A percentile compares a stretch with the other conserved stretches of the same genome.
Conservation (phyloP, 1,140 invertebrate genomes). For the Lutraria rhynchaena region DNA sequence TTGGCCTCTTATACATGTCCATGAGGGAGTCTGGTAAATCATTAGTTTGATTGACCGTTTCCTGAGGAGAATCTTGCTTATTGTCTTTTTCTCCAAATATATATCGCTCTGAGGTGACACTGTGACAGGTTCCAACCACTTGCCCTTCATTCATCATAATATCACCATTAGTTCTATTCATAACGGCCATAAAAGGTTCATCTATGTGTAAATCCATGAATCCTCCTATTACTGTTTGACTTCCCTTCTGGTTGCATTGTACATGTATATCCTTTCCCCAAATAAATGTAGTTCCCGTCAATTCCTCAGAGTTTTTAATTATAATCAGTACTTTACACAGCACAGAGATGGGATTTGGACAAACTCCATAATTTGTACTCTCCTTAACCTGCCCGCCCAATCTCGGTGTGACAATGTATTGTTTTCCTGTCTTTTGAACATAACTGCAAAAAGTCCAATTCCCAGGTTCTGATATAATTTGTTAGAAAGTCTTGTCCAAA, state of each 20-base stretch:
- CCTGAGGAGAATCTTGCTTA: background rate
- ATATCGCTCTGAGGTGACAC: background rate
- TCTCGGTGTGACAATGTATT: background rate
- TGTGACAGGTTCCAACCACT: background rate
- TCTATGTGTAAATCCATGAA: background rate
- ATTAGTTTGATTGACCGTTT: background rate
- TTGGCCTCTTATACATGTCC: background rate
- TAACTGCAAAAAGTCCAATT: background rate
- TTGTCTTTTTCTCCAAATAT: background rate
- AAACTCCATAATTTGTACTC: background rate
- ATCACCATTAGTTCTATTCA: conserved; percentile 3
- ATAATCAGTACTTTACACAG: background rate
- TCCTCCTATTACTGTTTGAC: background rate
- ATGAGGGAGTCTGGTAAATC: background rate
- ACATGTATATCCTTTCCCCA: background rate
- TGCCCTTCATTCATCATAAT: background rate
- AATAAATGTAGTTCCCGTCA: background rate
- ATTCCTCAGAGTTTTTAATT: background rate
- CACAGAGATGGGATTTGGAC: background rate
- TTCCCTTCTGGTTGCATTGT: background rate
- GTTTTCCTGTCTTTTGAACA: background rate
- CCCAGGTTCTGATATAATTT: background rate
- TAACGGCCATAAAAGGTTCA: background rate
- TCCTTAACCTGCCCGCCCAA: background rate
- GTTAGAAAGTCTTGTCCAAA: conserved; percentile 36